Conservation (phyloP, 2,797 vertebrate genomes). For the Macropodus opercularis region DNA sequence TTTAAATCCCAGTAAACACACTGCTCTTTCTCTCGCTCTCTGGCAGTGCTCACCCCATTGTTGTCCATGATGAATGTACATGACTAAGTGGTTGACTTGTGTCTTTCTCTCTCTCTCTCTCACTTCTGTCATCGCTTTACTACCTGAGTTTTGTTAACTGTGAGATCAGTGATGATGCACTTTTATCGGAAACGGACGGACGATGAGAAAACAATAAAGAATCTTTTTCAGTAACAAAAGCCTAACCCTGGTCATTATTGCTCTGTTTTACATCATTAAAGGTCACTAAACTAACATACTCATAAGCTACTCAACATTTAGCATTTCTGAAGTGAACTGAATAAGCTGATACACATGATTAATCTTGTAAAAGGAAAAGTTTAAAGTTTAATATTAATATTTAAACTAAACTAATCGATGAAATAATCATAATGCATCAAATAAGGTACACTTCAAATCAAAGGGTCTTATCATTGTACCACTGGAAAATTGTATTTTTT, state of each 20-base stretch:
- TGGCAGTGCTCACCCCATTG: conserved; percentile 66
- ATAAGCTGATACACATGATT: background rate
- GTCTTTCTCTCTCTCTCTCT: conserved; percentile 69
- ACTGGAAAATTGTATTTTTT: too few relatives aligned
- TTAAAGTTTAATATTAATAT: background rate
- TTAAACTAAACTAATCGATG: too few relatives aligned
- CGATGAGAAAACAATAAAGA: conserved; percentile 82
- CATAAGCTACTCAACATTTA: background rate
- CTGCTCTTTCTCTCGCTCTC: conserved; percentile 1
- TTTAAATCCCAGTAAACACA: conserved; percentile 50
- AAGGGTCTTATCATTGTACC: too few relatives aligned
- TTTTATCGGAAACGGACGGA: conserved; percentile 80
- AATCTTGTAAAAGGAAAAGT: background rate
- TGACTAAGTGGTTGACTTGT: conserved; percentile 74
- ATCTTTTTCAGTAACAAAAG: conserved; percentile 81
- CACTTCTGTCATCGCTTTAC: conserved; percentile 75
- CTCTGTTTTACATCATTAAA: background rate
- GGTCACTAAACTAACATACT: too few relatives aligned
- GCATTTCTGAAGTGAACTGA: too few relatives aligned
- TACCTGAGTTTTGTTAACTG: conserved; percentile 76
- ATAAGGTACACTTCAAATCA: background rate
- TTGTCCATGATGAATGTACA: conserved; percentile 79
- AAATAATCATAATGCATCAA: background rate
- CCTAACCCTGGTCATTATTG: conserved; percentile 44
- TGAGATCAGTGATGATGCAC: conserved; percentile 81